phyloP scores from a whole-genome alignment of 2,797 vertebrate genomes.

The Pangasius larnaudii region DNA sequence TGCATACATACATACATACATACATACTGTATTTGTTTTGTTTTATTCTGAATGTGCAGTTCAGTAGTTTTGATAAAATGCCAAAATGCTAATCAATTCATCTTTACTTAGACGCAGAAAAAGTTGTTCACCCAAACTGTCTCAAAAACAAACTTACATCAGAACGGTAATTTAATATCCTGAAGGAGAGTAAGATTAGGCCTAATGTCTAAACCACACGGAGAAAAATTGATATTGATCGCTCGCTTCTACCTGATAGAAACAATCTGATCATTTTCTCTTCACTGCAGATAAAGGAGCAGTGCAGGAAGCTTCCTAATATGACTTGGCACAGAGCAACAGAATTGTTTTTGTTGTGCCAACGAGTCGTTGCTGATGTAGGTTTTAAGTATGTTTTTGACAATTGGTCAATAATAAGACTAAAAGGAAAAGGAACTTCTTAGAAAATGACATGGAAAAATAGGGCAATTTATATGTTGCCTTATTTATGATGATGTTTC shows the following conservation, averaged over 20 bases:
- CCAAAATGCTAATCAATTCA: too few species aligned
- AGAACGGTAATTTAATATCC: constrained; percentile 20
- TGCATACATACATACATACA: too few species aligned
- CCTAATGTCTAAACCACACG: constrained; percentile 26
- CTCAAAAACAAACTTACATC: constrained; percentile 10
- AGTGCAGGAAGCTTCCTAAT: constrained; percentile 2
- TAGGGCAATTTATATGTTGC: not conserved
- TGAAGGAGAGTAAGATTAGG: constrained; percentile 2
- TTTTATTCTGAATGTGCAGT: too few species aligned
- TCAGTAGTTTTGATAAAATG: too few species aligned
- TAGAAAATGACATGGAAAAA: not conserved
- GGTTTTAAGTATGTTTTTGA: not conserved
- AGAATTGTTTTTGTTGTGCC: constrained; percentile 7
- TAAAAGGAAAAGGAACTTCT: not conserved
- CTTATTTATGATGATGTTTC: not conserved
- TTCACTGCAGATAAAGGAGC: not conserved
- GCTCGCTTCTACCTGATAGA: constrained; percentile 23
- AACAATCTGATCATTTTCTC: constrained; percentile 21
- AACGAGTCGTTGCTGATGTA: not conserved
- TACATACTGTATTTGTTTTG: too few species aligned
- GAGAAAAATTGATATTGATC: constrained; percentile 30
- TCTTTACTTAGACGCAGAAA: not conserved
- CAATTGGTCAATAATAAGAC: not conserved
- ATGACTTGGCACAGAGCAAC: not conserved
- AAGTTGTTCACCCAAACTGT: not conserved